Evolutionary conservation across 1,140 invertebrate species (phyloP).

Genomic region (Cepaea nemoralis): DNA sequence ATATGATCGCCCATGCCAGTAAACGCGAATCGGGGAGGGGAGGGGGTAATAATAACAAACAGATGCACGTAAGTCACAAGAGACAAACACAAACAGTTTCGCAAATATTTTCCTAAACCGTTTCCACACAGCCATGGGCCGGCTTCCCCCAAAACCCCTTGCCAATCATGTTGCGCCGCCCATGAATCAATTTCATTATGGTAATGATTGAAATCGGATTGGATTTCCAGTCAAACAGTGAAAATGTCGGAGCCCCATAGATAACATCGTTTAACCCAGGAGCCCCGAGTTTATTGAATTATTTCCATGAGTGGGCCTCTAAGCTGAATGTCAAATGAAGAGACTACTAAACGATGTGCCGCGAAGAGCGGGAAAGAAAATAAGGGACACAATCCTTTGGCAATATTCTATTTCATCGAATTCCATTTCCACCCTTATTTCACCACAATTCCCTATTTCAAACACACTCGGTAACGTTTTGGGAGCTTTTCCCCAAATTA

Average conservation of each 20-base stretch:
- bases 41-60: too few species aligned
- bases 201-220: constrained; percentile 40
- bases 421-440: constrained; percentile 6
- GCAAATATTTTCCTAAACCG: too few species aligned
- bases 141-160: too few species aligned
- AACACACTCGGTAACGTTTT: constrained; percentile 5
- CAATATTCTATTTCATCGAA: constrained; percentile 31
- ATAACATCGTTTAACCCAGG: constrained; percentile 29
- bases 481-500: constrained; percentile 29
- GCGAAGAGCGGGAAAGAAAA: background rate
- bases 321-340: constrained; percentile 13
- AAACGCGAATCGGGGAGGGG: too few species aligned
- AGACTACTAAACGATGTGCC: constrained; percentile 1
- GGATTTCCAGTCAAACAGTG: constrained; percentile 36
- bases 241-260: constrained; percentile 27
- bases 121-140: too few species aligned
- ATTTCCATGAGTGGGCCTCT: constrained; percentile 30
- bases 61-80: too few species aligned
- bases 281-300: constrained; percentile 28
- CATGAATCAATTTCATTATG: constrained; percentile 40
- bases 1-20: too few species aligned
- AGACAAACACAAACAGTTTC: too few species aligned
- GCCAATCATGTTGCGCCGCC: constrained; percentile 21
- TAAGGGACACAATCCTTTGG: background rate
- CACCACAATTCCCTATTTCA: constrained; percentile 14